Evolutionary conservation across 2,888 invertebrate species (phyloP).

Genomic region (Rhabditoides inermis): DNA sequence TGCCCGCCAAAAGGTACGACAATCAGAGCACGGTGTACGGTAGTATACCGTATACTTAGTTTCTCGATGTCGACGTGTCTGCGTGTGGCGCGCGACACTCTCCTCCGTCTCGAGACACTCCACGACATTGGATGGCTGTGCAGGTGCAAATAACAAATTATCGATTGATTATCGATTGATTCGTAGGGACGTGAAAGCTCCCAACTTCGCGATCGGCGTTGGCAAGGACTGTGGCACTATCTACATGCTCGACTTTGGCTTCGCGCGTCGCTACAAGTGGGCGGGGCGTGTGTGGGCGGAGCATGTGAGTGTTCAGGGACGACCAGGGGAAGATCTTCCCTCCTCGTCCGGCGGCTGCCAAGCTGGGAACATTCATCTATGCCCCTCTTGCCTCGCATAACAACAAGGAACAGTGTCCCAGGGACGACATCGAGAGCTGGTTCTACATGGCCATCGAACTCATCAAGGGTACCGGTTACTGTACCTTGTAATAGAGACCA

Average conservation of each 20-base stretch:
- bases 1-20: constrained; percentile 24
- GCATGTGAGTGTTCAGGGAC: constrained; percentile 22
- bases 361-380: constrained; percentile 41
- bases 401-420: constrained; percentile 37
- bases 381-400: constrained; percentile 31
- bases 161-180: constrained; percentile 1
- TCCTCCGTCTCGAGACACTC: constrained; percentile 33
- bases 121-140: constrained; percentile 38
- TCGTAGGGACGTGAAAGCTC: constrained; percentile 40
- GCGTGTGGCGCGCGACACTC: constrained; percentile 29
- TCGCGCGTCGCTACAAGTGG: constrained; percentile 36
- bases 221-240: constrained; percentile 22
- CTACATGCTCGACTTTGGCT: constrained; percentile 47
- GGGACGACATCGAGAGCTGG: constrained; percentile 45
- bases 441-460: constrained; percentile 43
- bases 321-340: constrained; percentile 30
- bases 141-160: too few species aligned
- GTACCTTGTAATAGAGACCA: too few species aligned
- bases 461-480: constrained; percentile 25
- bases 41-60: constrained; percentile 4
- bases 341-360: constrained; percentile 32
- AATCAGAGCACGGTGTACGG: not conserved
- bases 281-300: not conserved
- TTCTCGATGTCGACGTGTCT: constrained; percentile 36
- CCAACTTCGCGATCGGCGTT: constrained; percentile 41